Base-by-base conservation (phyloP, 2,797 vertebrate genomes). In the Chiloscyllium punctatum region DNA sequence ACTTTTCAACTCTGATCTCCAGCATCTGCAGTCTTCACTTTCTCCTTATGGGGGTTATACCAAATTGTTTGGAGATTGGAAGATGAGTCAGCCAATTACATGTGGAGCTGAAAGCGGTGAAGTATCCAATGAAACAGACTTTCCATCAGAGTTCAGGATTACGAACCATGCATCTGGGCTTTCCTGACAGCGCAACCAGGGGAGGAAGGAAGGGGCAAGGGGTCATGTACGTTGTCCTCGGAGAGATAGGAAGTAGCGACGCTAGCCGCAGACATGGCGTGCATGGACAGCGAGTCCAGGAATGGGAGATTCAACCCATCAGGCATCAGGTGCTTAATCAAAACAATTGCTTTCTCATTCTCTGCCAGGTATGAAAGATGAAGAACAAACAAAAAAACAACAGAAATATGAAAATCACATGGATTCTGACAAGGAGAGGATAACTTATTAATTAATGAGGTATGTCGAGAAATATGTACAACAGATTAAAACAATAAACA, bases 291-390 rank as follows among this genome's bases (percentile, higher is more conserved):
- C 13, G 97, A 97, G 96, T 98, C 98, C 97, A 98, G 97, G 96
- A 98, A 96, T 11, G 96, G 96, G 96, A 98, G 97, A 96, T 97
- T 98, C 97, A 98, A 97, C 96, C 97, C 97, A 57, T 98, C 98
- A 0, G 98, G 98, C 96, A 98, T 97, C 97, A 98, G 97, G 97
- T 97, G 97, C 96, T 97, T 97, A 97, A 98, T 98, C 96, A 98
- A 97, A 95, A 98, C 98, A 97, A 98, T 96, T 3, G 97, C 97
- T 97, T 98, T 98, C 97, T 98, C 97, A 96, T 97, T 97, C 95
- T 98, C 98, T 95, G 98, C 96, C 6, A 96, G 96, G 91, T 96
- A 95, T 8, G 97, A 62, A 7, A 97, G 53, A 74, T 90, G 13
- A 97, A 96, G 96, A 98, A 97, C 96, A 97, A 71, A 95, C 95